Evolutionary conservation across 2,113 vertebrate species (phyloP), one percentile per base, ranked within the genome.

Genomic region (Planiliza haematocheilus): DNA sequence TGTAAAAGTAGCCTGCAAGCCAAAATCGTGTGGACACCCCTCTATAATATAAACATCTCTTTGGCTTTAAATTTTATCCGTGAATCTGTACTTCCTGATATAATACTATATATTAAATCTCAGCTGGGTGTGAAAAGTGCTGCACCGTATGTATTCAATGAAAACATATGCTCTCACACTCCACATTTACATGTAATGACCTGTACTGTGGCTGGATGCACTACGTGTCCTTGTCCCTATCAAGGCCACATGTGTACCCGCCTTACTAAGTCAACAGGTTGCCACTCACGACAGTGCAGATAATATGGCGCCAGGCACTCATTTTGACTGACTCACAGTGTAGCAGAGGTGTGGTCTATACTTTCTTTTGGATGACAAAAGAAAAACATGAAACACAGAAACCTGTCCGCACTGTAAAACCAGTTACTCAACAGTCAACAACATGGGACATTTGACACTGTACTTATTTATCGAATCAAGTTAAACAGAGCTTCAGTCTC

Each of bases 351-450:
- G 87, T 67, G 75, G 78, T 46, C 4, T 53, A 55, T 7, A 46
- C 7, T 41, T 10, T 16, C 30, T 61, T 30, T 24, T 8, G 5
- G 13, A 57, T 30, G 11, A 16, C 10, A 52, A 61, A 63, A 60
- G 52, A 45, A 17, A 43, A 36, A 0, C 0, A 46, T 46, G 48
- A 67, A 51, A 56, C 0, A 60, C 57, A 43, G 49, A 79, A 41
- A 76, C 77, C 72, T 67, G 69, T 79, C 58, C 10, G 56, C 41
- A 50, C 51, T 62, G 82, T 77, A 59, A 77, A 86, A 88, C 86
- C 76, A 60, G 89, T 79, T 63, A 13, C 65, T 64, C 77, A n/a
- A 55, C 64, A 62, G 60, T 38, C 51, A 41, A n/a, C 30, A 66
- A n/a, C 45, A 30, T 2, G 36, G 16, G 51, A 60, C 4, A 24